phyloP scores from a whole-genome alignment of 2,113 vertebrate species.

The Jaculus jaculus region DNA sequence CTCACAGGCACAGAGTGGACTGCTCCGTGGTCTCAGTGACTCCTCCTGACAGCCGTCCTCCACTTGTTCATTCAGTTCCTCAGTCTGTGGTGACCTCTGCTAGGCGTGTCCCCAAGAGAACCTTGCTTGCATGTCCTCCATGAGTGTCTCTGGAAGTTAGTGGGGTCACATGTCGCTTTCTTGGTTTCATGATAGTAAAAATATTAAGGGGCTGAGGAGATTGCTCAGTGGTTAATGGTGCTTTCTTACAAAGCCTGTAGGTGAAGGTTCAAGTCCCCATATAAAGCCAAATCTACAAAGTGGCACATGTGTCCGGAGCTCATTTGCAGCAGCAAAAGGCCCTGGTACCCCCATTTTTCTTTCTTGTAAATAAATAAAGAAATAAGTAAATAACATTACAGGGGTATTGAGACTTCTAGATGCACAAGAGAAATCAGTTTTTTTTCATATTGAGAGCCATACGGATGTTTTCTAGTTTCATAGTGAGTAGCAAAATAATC shows the following conservation, averaged over 20 bases:
- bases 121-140: background rate
- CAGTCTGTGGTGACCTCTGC: background rate
- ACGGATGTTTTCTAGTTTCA: background rate
- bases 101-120: background rate
- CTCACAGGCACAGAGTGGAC: background rate
- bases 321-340: no score
- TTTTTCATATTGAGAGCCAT: constrained; percentile 8
- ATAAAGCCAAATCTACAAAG: no score
- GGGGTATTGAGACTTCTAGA: background rate
- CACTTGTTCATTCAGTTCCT: background rate
- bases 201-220: background rate
- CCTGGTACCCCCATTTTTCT: no score
- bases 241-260: no score
- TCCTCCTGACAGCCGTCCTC: background rate
- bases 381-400: no score
- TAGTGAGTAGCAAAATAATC: background rate
- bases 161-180: background rate
- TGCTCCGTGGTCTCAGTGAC: fast-evolving
- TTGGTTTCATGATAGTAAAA: background rate
- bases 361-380: no score
- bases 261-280: no score
- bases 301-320: no score
- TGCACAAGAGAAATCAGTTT: constrained; percentile 9
- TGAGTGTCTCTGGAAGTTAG: background rate
- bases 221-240: background rate